Conservation (phyloP, 2,888 invertebrate genomes). For the Meta bourneti region DNA sequence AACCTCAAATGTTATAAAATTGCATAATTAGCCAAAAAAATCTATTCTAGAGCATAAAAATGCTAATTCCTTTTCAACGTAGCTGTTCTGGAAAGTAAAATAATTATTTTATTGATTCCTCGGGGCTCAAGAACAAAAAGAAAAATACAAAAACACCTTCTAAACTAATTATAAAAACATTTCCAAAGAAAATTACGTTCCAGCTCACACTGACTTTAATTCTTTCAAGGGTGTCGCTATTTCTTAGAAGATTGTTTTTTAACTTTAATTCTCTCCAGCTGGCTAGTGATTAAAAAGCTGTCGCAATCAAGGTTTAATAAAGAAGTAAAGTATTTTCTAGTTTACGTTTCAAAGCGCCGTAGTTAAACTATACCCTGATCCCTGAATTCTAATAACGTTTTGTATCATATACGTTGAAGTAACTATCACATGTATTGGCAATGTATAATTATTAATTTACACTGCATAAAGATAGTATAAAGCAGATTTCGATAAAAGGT, state of each 20-base stretch:
- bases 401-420: too few relatives aligned
- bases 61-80: neutral
- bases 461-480: too few relatives aligned
- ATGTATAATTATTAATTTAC: too few relatives aligned
- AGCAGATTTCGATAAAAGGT: too few relatives aligned
- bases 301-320: neutral
- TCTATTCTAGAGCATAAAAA: slow-evolving; percentile 2
- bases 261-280: slow-evolving; percentile 11
- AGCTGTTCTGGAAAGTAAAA: neutral
- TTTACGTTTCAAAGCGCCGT: neutral
- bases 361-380: neutral
- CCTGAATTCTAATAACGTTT: too few relatives aligned
- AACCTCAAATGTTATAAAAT: neutral
- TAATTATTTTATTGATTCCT: neutral
- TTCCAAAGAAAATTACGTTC: slow-evolving; percentile 43
- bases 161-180: slow-evolving; percentile 51
- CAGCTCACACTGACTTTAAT: slow-evolving; percentile 15
- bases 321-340: neutral
- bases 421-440: too few relatives aligned
- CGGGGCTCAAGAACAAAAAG: neutral
- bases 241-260: slow-evolving; percentile 26
- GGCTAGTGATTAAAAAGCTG: slow-evolving; percentile 1
- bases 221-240: slow-evolving; percentile 4
- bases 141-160: slow-evolving; percentile 16
- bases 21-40: neutral